phyloP scores from a whole-genome alignment of 2,113 vertebrate species.

The Ophiodon elongatus region DNA sequence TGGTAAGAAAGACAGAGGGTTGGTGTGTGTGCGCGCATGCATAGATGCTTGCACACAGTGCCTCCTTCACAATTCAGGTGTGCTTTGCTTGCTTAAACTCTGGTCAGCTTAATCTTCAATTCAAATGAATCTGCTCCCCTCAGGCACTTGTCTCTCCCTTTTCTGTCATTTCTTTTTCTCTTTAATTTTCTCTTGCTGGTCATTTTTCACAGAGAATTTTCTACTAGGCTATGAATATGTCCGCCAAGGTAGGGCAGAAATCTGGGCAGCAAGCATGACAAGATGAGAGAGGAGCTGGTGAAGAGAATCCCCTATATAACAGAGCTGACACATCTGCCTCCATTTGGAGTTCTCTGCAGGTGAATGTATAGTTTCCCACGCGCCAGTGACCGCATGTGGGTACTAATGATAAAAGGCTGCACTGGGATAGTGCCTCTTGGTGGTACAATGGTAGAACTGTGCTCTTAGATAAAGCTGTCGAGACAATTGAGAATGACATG shows the following conservation, averaged over 20 bases:
- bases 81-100: conserved; percentile 62
- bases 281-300: conserved; percentile 52
- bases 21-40: background rate
- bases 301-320: conserved; percentile 34
- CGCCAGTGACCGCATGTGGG: conserved; percentile 1
- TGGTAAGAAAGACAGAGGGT: conserved; percentile 13
- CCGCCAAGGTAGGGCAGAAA: conserved; percentile 42
- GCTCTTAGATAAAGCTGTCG: conserved; percentile 1
- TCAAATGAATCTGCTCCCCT: conserved; percentile 64
- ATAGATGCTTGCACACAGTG: background rate
- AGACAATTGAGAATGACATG: conserved; percentile 17
- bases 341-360: conserved; percentile 36
- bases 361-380: conserved; percentile 23
- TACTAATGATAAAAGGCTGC: conserved; percentile 25
- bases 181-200: conserved; percentile 65
- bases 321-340: conserved; percentile 20
- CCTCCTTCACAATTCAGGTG: conserved; percentile 45
- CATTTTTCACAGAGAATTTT: conserved; percentile 69
- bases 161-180: conserved; percentile 66
- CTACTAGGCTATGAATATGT: conserved; percentile 31
- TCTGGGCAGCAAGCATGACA: conserved; percentile 39
- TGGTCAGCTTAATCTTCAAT: conserved; percentile 68
- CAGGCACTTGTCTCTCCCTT: conserved; percentile 58
- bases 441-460: background rate
- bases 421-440: conserved; percentile 9